A percentile compares a stretch with the other conserved stretches of the same genome.
These are phyloP conservation scores for Elachura formosa DNA, from an alignment of 2,113 vertebrate species.

Conservation along the genomic window DNA sequence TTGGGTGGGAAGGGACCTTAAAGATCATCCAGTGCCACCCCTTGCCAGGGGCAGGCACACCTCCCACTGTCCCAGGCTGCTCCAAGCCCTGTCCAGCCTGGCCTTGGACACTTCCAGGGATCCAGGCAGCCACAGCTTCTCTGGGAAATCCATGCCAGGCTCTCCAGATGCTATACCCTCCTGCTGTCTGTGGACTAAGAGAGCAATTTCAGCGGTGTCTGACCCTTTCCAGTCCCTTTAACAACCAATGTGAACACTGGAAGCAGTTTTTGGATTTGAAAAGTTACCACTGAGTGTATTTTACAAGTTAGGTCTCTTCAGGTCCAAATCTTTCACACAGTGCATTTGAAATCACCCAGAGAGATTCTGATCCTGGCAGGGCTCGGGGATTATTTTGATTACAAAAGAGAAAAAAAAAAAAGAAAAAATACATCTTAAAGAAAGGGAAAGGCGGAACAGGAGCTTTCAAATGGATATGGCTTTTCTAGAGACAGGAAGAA, in stretches of 20 bases:
- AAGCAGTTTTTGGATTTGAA: not conserved
- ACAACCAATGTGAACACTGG: not conserved
- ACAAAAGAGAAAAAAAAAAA: not conserved
- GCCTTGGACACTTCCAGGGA: not conserved
- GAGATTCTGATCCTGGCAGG: not conserved
- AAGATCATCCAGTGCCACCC: fast-evolving
- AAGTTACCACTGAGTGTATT: not conserved
- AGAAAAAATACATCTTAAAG: not conserved
- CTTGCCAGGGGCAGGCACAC: not conserved
- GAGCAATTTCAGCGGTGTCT: not conserved
- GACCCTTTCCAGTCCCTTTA: not conserved
- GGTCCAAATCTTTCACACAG: not conserved
- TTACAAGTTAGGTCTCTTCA: not conserved
- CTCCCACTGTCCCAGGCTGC: fast-evolving
- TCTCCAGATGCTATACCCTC: not conserved
- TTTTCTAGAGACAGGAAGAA: not conserved
- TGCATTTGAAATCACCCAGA: not conserved
- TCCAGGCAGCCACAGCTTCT: not conserved
- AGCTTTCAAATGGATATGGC: not conserved
- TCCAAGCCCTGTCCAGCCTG: fast-evolving
- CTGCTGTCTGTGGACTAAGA: not conserved
- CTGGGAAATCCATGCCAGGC: not conserved
- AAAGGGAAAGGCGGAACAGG: not conserved
- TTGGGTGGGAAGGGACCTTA: not conserved
- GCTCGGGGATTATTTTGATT: not conserved